phyloP scores from a whole-genome alignment of 2,888 invertebrate species.

The Hydrotaea diabolus region DNA sequence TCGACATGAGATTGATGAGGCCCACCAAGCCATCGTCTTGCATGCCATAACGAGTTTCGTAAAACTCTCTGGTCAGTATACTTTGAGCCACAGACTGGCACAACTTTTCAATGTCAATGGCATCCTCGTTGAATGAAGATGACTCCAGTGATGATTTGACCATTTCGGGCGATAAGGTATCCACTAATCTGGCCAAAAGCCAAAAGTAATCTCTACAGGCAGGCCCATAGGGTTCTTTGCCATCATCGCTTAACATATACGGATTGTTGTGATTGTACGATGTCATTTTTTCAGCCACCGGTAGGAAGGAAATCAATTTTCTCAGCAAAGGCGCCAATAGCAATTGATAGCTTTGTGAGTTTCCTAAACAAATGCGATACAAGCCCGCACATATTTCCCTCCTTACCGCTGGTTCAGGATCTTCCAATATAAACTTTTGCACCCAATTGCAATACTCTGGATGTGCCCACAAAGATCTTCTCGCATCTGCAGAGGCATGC shows the following conservation, averaged over 20 bases:
- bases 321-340: conserved; percentile 90
- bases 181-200: conserved; percentile 93
- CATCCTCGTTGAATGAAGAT: conserved; percentile 71
- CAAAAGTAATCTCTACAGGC: conserved; percentile 97
- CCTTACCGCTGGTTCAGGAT: conserved; percentile 94
- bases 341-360: conserved; percentile 82
- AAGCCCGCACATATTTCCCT: conserved; percentile 95
- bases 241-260: conserved; percentile 80
- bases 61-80: conserved; percentile 88
- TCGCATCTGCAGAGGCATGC: conserved; percentile 91
- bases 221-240: conserved; percentile 97
- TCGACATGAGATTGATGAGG: conserved; percentile 91
- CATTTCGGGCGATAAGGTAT: conserved; percentile 90
- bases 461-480: conserved; percentile 88
- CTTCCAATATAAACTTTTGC: conserved; percentile 92
- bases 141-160: conserved; percentile 85
- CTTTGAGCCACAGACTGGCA: conserved; percentile 88
- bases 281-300: conserved; percentile 92
- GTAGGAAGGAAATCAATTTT: conserved; percentile 89
- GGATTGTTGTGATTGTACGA: conserved; percentile 78
- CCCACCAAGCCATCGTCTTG: conserved; percentile 96
- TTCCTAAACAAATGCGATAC: conserved; percentile 92
- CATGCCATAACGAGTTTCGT: conserved; percentile 90
- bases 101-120: conserved; percentile 86
- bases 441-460: conserved; percentile 90